Percentiles rank a stretch among this genome's conserved stretches.
phyloP scores from a whole-genome alignment of 2,888 invertebrate genomes.

The Stenoptilia bipunctidactyla region DNA sequence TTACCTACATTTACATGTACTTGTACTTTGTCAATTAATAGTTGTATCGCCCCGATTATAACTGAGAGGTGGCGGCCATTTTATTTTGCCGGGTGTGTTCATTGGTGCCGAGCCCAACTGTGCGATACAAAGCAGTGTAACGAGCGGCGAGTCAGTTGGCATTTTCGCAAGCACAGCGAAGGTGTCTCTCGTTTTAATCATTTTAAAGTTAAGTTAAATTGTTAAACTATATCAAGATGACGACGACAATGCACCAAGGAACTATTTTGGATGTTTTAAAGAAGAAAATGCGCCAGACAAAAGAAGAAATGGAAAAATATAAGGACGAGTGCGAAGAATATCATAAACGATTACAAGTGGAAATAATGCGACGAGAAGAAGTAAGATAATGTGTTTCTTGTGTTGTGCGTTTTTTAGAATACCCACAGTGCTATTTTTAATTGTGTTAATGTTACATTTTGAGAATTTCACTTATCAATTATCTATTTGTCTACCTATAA shows the following conservation, averaged over 20 bases:
- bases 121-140: slow-evolving; percentile 42
- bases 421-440: slow-evolving; percentile 5
- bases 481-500: slow-evolving; percentile 60
- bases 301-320: slow-evolving; percentile 98
- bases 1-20: too few species aligned
- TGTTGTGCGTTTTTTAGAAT: slow-evolving; percentile 43
- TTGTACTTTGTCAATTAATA: too few species aligned
- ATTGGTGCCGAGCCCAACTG: slow-evolving; percentile 64
- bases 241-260: slow-evolving; percentile 92
- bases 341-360: slow-evolving; percentile 94
- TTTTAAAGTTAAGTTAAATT: slow-evolving; percentile 44
- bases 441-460: slow-evolving; percentile 23
- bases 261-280: slow-evolving; percentile 96
- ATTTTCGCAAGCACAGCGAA: slow-evolving; percentile 67
- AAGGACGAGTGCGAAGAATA: slow-evolving; percentile 98
- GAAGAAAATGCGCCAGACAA: slow-evolving; percentile 99
- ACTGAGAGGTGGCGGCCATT: slow-evolving; percentile 70
- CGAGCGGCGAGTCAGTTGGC: slow-evolving; percentile 64
- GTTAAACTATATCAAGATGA: slow-evolving; percentile 76
- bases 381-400: slow-evolving; percentile 78
- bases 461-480: slow-evolving; percentile 51
- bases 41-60: too few species aligned
- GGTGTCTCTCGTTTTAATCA: slow-evolving; percentile 63
- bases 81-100: slow-evolving; percentile 66
- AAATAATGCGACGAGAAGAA: slow-evolving; percentile 97